Conservation (phyloP, 2,888 invertebrate genomes). For the Leptopilina myrica region DNA sequence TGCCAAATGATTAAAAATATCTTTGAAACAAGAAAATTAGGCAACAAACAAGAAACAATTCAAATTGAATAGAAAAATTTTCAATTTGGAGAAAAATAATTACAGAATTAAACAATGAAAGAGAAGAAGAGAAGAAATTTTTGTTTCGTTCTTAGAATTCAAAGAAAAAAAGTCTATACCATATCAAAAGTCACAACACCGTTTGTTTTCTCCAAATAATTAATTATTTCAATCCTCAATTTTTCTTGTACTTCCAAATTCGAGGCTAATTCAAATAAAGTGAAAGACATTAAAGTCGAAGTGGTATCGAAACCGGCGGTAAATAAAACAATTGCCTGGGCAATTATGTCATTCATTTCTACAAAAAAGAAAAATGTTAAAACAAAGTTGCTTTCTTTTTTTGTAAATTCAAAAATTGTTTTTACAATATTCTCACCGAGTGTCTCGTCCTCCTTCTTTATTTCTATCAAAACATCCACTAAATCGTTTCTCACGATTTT, state of each 20-base stretch:
- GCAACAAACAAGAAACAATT: no score
- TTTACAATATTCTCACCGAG: background rate
- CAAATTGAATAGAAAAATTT: no score
- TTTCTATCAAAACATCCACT: constrained; percentile 77
- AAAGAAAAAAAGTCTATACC: constrained; percentile 54
- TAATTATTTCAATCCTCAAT: constrained; percentile 62
- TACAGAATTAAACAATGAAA: no score
- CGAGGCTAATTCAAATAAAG: constrained; percentile 66
- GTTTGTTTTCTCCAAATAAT: constrained; percentile 50
- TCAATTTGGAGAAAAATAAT: no score
- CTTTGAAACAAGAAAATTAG: no score
- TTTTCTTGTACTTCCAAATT: constrained; percentile 61
- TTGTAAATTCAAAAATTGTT: no score
- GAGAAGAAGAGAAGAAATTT: no score
- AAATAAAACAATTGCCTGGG: constrained; percentile 68
- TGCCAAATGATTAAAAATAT: constrained; percentile 30
- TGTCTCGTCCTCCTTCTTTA: constrained; percentile 61
- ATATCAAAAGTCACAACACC: constrained; percentile 68
- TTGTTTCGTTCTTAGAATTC: background rate
- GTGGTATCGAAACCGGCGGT: constrained; percentile 69
- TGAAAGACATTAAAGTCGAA: constrained; percentile 61
- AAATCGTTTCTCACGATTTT: constrained; percentile 75
- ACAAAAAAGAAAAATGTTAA: constrained; percentile 20
- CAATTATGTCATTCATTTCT: constrained; percentile 67
- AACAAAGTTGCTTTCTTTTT: no score